These are phyloP conservation scores for Erythrocebus patas DNA, from an alignment of 2,113 vertebrate species.

Conservation along the genomic window DNA sequence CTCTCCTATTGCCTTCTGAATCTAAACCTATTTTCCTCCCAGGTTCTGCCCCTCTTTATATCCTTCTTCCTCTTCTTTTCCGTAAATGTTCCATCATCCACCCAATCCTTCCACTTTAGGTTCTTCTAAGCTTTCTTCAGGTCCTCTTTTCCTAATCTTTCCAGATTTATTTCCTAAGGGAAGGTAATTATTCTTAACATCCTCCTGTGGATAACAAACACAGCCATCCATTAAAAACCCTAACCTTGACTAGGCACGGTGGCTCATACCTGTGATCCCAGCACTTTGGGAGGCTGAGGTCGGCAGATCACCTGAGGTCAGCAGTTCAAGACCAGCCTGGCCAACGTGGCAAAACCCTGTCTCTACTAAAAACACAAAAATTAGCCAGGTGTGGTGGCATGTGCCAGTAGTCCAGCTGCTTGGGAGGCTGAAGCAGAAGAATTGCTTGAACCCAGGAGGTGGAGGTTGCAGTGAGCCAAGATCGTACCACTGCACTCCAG, in stretches of 20 bases:
- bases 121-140: not conserved
- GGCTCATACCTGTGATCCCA: no score
- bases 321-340: no score
- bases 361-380: no score
- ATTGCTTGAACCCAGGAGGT: no score
- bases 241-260: not conserved
- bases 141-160: not conserved
- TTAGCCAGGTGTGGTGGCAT: no score
- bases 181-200: constrained; percentile 34
- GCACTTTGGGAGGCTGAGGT: no score
- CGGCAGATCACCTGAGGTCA: no score
- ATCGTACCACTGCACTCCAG: no score
- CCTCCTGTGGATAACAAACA: not conserved
- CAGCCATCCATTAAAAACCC: not conserved
- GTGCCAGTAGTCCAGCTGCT: no score
- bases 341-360: no score
- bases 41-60: not conserved
- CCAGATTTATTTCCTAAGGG: constrained; percentile 30
- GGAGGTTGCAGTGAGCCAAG: no score
- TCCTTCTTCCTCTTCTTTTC: not conserved
- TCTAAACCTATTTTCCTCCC: not conserved
- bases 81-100: not conserved
- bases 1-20: not conserved
- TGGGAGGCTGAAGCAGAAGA: no score
- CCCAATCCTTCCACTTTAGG: not conserved